Conservation (phyloP, 2,113 vertebrate species). For the Cavia aperea region DNA sequence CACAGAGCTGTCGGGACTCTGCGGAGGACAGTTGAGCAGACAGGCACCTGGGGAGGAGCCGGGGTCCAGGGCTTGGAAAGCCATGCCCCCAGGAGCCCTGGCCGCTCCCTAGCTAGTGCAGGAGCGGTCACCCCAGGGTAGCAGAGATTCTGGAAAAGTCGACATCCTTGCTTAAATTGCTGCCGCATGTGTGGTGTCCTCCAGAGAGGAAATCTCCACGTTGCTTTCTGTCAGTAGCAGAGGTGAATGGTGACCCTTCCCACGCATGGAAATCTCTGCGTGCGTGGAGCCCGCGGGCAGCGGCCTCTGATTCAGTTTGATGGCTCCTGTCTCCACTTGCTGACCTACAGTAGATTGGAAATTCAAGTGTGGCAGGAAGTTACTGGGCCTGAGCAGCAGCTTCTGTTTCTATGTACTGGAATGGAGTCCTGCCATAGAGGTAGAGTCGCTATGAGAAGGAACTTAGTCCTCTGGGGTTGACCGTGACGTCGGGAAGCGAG, state of each 20-base stretch:
- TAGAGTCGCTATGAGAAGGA: conserved; percentile 11
- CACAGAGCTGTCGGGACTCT: not conserved
- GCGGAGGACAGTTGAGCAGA: not conserved
- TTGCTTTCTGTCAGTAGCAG: conserved; percentile 28
- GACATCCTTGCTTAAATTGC: not conserved
- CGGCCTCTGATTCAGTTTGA: not conserved
- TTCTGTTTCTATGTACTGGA: not conserved
- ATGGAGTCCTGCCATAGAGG: not conserved
- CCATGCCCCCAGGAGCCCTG: not conserved
- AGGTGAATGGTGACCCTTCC: not conserved
- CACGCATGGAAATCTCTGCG: not conserved
- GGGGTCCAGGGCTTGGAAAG: not conserved
- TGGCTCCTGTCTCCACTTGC: not conserved
- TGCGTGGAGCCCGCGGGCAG: not conserved
- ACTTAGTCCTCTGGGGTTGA: conserved; percentile 4
- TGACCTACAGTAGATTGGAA: not conserved
- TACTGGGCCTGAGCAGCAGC: not conserved
- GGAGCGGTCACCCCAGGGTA: not conserved
- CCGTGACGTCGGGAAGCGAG: not conserved
- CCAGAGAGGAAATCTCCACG: not conserved
- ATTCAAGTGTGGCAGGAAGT: conserved; percentile 30
- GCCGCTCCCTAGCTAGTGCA: not conserved
- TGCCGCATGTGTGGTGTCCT: not conserved
- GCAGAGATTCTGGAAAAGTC: conserved; percentile 32
- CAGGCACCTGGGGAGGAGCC: not conserved